A percentile compares a stretch with the other conserved stretches of the same genome.
These are phyloP conservation scores for Camponotus fellah DNA, from an alignment of 2,888 invertebrate genomes.

Conservation along the genomic window DNA sequence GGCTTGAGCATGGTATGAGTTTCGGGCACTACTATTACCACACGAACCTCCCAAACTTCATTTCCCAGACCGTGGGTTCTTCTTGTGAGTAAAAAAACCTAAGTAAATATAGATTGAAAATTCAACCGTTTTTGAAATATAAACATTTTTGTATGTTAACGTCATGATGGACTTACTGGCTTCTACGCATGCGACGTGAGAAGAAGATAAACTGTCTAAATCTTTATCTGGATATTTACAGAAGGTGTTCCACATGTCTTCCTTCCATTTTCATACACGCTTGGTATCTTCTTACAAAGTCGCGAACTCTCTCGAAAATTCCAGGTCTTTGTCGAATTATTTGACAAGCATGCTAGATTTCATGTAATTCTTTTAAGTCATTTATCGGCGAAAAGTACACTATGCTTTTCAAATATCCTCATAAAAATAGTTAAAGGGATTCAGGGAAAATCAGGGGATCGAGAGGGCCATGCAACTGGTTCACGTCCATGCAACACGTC, in stretches of 20 bases:
- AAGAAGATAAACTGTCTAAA: too few relatives aligned
- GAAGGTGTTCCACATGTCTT: background rate
- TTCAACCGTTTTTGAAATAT: too few relatives aligned
- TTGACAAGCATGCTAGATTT: background rate
- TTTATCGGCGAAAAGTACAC: background rate
- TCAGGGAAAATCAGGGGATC: background rate
- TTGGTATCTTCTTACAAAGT: background rate
- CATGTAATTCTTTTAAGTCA: background rate
- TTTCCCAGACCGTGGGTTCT: too few relatives aligned
- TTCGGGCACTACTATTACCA: too few relatives aligned
- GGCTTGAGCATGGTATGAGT: too few relatives aligned
- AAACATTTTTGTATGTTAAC: too few relatives aligned
- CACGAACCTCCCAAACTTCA: too few relatives aligned
- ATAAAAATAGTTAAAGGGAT: background rate
- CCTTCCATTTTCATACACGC: background rate
- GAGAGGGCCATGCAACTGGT: background rate
- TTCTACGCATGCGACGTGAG: too few relatives aligned
- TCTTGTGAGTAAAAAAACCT: too few relatives aligned
- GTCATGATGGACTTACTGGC: too few relatives aligned
- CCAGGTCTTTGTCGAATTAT: background rate
- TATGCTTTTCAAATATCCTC: slow-evolving; percentile 20
- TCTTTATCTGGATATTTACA: too few relatives aligned
- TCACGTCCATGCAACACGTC: background rate
- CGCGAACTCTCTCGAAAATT: background rate
- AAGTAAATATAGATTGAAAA: too few relatives aligned